A percentile compares a stretch with the other conserved stretches of the same genome.
These are phyloP conservation scores for Osmerus eperlanus DNA, from an alignment of 2,113 vertebrate species.

Conservation along the genomic window DNA sequence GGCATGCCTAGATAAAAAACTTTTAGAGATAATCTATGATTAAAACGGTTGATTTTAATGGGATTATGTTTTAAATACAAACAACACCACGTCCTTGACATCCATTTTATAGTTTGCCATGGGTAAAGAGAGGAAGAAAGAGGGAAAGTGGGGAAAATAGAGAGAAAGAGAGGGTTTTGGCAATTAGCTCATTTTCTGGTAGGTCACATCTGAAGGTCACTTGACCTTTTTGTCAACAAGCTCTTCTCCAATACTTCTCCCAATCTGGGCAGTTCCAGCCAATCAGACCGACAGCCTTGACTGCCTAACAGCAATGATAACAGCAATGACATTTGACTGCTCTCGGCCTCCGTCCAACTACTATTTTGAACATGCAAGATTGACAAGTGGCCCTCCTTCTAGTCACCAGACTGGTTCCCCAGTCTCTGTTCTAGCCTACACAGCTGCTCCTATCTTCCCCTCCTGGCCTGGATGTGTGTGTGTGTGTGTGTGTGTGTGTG, in stretches of 20 bases:
- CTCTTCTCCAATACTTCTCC: constrained; percentile 6
- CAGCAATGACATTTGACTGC: background rate
- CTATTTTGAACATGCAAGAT: background rate
- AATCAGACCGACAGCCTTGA: background rate
- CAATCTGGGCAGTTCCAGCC: background rate
- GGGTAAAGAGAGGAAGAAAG: constrained; percentile 2
- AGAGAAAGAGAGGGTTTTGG: constrained; percentile 9
- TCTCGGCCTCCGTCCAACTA: background rate
- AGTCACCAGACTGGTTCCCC: background rate
- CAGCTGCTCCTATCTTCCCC: constrained; percentile 4
- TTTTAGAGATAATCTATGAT: constrained; percentile 47
- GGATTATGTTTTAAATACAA: constrained; percentile 59
- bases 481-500: constrained; percentile 2
- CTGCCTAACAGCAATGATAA: background rate
- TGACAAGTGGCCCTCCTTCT: background rate
- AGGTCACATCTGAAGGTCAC: constrained; percentile 42
- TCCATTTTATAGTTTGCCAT: constrained; percentile 31
- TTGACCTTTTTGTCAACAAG: constrained; percentile 25
- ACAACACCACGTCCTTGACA: constrained; percentile 53
- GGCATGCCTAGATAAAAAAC: background rate
- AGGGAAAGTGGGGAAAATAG: constrained; percentile 11
- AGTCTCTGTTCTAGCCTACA: constrained; percentile 3
- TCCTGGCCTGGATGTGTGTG: background rate
- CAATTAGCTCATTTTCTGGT: constrained; percentile 50
- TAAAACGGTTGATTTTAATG: constrained; percentile 58